Evolutionary conservation across 2,113 vertebrate genomes (phyloP), one percentile per base, ranked within the genome.

Genomic region (Ammodramus savannarum): DNA sequence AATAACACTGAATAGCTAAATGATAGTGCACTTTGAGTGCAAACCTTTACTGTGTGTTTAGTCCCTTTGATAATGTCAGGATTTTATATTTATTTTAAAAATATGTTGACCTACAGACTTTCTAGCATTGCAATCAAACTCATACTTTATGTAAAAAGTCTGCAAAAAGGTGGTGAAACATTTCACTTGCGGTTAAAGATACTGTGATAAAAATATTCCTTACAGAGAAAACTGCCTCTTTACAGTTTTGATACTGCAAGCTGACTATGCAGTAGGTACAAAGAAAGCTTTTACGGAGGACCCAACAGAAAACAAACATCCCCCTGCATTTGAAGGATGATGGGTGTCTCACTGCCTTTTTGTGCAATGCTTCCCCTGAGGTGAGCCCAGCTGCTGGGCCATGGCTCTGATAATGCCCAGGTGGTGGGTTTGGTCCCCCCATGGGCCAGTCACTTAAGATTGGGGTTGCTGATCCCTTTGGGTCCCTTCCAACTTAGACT

Each of bases 371-470:
- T 51, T 3, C 14, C 52, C 52, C 36, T 8, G 36, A 43, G 36
- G 20, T 25, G 34, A 49, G 43, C 51, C 57, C 31, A 41, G 59
- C 19, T 23, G 49, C 9, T 12, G 49, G 41, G 43, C 27, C 41
- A 12, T 0, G 0, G 36, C 52, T 21, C 43, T 6, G 3, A 8
- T 5, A 36, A 26, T 1, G 4, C 32, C 62, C 15, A 2, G 31
- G 15, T 6, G 15, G 4, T 27, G 51, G 19, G 7, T 26, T 36
- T 36, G 61, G 15, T 26, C 21, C 34, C 61, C 26, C 20, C 13
- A 6, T 13, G 31, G 13, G 25, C 25, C 51, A 5, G 13, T 26
- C 62, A 11, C 36, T 21, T 6, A 2, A 31, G 26, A 4, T 0
- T 58, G 36, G 62, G 6, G 11, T 11, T 36, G 17, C 27, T 58